Evolutionary conservation across 2,797 vertebrate genomes (phyloP).

Genomic region (Coregonus suidteri): DNA sequence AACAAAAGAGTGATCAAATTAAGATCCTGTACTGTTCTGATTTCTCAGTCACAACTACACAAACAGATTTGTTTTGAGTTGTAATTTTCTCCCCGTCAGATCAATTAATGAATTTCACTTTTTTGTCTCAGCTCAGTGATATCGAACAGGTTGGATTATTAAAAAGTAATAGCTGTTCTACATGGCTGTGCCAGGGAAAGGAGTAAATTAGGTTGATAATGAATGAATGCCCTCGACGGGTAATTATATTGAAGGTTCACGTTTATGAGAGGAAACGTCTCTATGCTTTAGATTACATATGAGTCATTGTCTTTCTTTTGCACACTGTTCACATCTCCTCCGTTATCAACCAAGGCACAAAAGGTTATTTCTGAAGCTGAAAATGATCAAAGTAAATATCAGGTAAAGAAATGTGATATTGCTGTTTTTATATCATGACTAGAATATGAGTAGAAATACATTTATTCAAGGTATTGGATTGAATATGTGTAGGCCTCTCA

Average conservation of each 20-base stretch:
- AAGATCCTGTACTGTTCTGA: constrained; percentile 22
- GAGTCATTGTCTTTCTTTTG: neutral
- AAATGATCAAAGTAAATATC: constrained; percentile 13
- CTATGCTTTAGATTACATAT: constrained; percentile 17
- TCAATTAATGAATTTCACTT: constrained; percentile 69
- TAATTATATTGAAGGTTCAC: constrained; percentile 52
- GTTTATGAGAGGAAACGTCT: constrained; percentile 24
- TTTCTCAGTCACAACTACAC: constrained; percentile 30
- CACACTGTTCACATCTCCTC: neutral
- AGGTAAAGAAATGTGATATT: constrained; percentile 18
- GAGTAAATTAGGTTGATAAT: constrained; percentile 62
- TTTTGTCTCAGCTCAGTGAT: constrained; percentile 61
- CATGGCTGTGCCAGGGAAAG: constrained; percentile 55
- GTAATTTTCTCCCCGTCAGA: constrained; percentile 55
- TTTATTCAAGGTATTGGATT: neutral
- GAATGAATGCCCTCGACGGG: constrained; percentile 60
- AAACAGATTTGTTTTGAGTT: constrained; percentile 64
- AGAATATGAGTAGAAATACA: neutral
- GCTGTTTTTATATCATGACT: constrained; percentile 6
- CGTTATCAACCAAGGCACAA: neutral
- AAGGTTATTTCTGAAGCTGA: neutral
- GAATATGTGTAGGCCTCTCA: neutral
- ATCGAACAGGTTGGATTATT: constrained; percentile 66
- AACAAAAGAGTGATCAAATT: constrained; percentile 56
- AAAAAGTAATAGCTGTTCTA: constrained; percentile 63